Base-by-base conservation (phyloP, 2,888 invertebrate species). In the Agonopterix heracliana region DNA sequence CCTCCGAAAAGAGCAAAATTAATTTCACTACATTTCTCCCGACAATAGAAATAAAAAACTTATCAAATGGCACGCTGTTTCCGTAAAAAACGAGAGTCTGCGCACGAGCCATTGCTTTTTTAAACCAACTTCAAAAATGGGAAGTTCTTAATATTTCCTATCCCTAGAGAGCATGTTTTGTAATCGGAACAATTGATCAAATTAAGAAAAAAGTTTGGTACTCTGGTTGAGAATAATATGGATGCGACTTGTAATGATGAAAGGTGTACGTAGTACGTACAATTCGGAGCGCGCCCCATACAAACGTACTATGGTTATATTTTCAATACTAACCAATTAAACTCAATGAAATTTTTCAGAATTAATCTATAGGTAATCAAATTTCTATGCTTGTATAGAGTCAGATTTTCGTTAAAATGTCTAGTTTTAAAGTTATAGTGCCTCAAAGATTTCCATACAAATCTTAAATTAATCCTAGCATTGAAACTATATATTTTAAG, bases 51-150 rank as follows among this genome's bases (percentile, higher is more conserved):
- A 42, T 46, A 54, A 49, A 35, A 78, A 76, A 67, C 55, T 52
- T 55, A 57, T 49, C 53, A 57, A 74, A 76, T 68, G 67, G 71
- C 74, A 71, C 63, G 59, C 56, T 63, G 70, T 67, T 78, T 77
- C 74, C 77, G 68, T 80, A 82, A 81, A 80, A 83, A 83, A 81
- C 68, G 79, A 81, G 76, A 82, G 80, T 81, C 59, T 65, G 66
- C 35, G 84, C 87, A 84, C 87, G 87, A 79, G 87, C 81, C 74
- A 70, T 50, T 42, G 63, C 78, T 75, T 81, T 74, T 70, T 64
- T 61, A 57, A 64, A 62, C 68, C 5, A 26, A 26, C 26, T 26
- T 26, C 26, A 26, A 26, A 26, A 26, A 26, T 26, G 26, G 26
- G 26, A 26, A 7, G 26, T 26, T 26, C 26, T 26, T 26, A 26